A percentile compares a stretch with the other conserved stretches of the same genome.
Evolutionary conservation across 2,888 invertebrate species (phyloP).

Genomic region (Lepetodrilus schrolli): DNA sequence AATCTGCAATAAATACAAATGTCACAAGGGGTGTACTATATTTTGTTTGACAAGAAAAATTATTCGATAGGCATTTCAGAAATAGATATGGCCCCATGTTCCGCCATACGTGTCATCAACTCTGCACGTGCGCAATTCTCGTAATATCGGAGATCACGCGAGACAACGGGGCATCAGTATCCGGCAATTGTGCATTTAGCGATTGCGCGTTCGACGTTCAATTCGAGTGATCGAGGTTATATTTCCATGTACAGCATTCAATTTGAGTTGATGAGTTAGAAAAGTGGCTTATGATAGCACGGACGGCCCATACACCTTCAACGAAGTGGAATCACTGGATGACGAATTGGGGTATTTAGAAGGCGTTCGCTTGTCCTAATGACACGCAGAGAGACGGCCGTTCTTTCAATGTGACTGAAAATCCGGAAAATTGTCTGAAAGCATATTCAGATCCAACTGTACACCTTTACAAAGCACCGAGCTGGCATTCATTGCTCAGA

Average conservation of each 20-base stretch:
- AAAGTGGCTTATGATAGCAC: slow-evolving; percentile 16
- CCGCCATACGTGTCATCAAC: not conserved
- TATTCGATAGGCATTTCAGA: not conserved
- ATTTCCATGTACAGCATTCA: slow-evolving; percentile 13
- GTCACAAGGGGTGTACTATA: not conserved
- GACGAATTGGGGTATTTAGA: slow-evolving; percentile 31
- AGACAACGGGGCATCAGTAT: slow-evolving; percentile 10
- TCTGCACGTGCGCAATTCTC: slow-evolving; percentile 16
- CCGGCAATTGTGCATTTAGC: slow-evolving; percentile 14
- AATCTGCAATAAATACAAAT: not conserved
- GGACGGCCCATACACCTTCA: slow-evolving; percentile 12
- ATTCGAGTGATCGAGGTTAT: not conserved
- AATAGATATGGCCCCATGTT: not conserved
- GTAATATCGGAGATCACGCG: slow-evolving; percentile 19
- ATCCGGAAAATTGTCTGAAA: slow-evolving; percentile 28
- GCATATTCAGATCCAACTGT: slow-evolving; percentile 5
- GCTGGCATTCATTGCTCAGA: not conserved
- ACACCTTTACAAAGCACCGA: slow-evolving; percentile 3
- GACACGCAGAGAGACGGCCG: slow-evolving; percentile 9
- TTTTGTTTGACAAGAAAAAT: not conserved
- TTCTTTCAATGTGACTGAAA: slow-evolving; percentile 17
- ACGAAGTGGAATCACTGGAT: slow-evolving; percentile 26
- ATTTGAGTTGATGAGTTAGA: slow-evolving; percentile 8
- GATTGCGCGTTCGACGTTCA: not conserved
- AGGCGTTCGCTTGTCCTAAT: slow-evolving; percentile 18